Conservation (phyloP, 2,797 vertebrate species). For the Calcarius lapponicus region DNA sequence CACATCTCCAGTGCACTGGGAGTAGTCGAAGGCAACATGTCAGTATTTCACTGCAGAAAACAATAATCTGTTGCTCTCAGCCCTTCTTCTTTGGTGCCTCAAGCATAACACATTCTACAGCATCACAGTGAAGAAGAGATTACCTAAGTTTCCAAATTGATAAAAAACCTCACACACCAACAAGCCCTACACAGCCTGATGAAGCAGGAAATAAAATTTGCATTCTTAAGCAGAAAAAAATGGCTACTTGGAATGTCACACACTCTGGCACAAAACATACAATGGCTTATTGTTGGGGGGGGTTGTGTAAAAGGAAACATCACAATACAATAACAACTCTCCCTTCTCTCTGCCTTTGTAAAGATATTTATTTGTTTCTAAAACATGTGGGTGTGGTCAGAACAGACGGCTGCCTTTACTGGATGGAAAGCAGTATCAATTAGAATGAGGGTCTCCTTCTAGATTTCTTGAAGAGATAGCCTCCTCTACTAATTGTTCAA, state of each 20-base stretch:
- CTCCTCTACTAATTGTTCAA: background rate
- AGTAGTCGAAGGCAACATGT: background rate
- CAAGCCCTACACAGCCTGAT: background rate
- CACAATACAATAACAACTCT: background rate
- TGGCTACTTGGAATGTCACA: background rate
- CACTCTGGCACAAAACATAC: background rate
- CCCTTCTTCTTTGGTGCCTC: background rate
- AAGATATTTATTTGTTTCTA: background rate
- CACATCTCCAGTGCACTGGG: background rate
- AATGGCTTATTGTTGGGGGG: fast-evolving
- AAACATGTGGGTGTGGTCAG: background rate
- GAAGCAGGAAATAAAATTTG: background rate
- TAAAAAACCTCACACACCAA: background rate
- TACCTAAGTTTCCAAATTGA: background rate
- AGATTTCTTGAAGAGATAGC: background rate
- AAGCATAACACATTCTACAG: background rate
- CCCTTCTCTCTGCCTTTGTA: background rate
- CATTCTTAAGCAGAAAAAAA: background rate
- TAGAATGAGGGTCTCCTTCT: background rate
- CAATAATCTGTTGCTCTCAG: background rate
- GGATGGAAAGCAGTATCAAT: background rate
- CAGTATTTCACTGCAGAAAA: background rate
- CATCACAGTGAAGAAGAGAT: background rate
- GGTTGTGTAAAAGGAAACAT: background rate
- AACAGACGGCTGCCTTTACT: background rate